Percentiles rank a stretch among this genome's conserved stretches.
phyloP scores from a whole-genome alignment of 2,888 invertebrate genomes.

The Mimachlamys varia region DNA sequence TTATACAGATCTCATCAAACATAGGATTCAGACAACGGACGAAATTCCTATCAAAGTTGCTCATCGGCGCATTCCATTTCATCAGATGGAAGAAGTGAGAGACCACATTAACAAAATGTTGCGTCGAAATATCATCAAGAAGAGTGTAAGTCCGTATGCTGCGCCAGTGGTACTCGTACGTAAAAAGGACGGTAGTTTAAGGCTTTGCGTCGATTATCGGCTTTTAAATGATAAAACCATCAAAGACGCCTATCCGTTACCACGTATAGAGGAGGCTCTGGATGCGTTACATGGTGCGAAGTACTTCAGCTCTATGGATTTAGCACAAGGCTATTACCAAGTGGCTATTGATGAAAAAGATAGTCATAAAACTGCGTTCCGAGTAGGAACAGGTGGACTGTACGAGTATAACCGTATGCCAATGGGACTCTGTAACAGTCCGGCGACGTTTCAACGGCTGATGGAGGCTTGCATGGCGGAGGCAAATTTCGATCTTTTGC shows the following conservation, averaged over 20 bases:
- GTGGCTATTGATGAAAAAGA: constrained; percentile 39
- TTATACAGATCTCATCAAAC: too few species aligned
- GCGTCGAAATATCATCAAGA: constrained; percentile 48
- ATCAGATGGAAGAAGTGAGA: constrained; percentile 51
- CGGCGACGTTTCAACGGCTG: constrained; percentile 59
- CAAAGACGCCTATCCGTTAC: too few species aligned
- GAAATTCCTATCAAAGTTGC: constrained; percentile 43
- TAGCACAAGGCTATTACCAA: constrained; percentile 28
- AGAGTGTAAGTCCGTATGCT: too few species aligned
- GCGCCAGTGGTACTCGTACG: too few species aligned
- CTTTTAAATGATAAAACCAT: too few species aligned
- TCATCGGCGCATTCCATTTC: constrained; percentile 51
- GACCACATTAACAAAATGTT: constrained; percentile 48
- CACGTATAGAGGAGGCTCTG: too few species aligned
- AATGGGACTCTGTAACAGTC: constrained; percentile 57
- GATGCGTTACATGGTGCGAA: not conserved
- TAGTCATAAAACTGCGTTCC: constrained; percentile 44
- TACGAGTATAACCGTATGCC: too few species aligned
- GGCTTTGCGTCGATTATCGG: too few species aligned
- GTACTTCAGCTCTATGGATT: constrained; percentile 9
- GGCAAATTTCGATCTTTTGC: constrained; percentile 53
- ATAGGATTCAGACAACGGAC: constrained; percentile 25
- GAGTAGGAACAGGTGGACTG: too few species aligned
- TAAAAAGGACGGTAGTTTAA: too few species aligned
- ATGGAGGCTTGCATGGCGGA: constrained; percentile 59